Percentiles rank a stretch among this genome's conserved stretches.
phyloP scores from a whole-genome alignment of 2,888 invertebrate genomes.

The Ormyrus thymus region DNA sequence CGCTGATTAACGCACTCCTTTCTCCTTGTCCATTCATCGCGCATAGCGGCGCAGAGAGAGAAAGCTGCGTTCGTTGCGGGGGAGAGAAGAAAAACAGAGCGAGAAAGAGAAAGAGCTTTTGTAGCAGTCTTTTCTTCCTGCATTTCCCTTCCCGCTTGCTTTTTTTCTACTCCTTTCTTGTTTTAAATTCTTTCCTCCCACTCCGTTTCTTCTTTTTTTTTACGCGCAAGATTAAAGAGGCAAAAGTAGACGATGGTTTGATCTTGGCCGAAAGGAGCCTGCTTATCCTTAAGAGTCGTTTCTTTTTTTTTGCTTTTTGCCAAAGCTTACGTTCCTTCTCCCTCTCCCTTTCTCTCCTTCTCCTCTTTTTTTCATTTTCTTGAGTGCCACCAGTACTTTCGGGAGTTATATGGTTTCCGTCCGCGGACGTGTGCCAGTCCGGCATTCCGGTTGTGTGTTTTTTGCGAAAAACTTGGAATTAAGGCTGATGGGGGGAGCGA shows the following conservation, averaged over 20 bases:
- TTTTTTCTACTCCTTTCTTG: constrained; percentile 3
- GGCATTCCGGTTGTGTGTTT: neutral
- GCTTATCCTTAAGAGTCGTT: constrained; percentile 20
- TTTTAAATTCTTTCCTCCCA: constrained; percentile 14
- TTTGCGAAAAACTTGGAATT: constrained; percentile 5
- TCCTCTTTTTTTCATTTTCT: constrained; percentile 25
- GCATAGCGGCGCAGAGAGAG: too few species aligned
- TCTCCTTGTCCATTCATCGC: neutral
- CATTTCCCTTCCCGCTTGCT: too few species aligned
- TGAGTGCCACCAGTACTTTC: constrained; percentile 9
- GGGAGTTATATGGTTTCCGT: constrained; percentile 15
- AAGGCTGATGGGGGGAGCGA: neutral
- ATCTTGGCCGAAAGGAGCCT: constrained; percentile 14
- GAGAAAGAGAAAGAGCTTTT: neutral
- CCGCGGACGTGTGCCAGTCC: neutral
- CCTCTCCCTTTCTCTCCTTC: neutral
- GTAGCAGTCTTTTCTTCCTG: constrained; percentile 21
- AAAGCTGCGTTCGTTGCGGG: neutral
- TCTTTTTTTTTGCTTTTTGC: neutral
- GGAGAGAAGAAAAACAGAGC: neutral
- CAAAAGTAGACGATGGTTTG: constrained; percentile 22
- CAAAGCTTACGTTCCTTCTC: neutral
- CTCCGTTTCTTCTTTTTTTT: neutral
- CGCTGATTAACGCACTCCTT: constrained; percentile 16
- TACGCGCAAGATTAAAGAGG: constrained; percentile 21